These are phyloP conservation scores for Enteromius viviparus DNA, from an alignment of 2,797 vertebrate genomes.

Conservation along the genomic window DNA sequence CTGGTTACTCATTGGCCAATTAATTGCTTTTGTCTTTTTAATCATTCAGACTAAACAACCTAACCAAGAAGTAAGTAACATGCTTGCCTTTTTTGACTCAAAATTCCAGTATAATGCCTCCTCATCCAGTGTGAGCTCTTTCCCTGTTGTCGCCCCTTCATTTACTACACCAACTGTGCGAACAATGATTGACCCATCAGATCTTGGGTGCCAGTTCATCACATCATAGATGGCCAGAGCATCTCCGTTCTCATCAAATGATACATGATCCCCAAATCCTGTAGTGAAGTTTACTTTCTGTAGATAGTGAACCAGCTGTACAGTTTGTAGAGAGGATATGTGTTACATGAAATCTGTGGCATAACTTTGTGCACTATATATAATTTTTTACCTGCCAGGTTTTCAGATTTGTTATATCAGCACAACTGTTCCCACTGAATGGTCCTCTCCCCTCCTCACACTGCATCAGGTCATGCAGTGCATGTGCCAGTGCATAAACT, in stretches of 20 bases:
- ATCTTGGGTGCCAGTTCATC: conserved; percentile 69
- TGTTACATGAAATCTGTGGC: neutral
- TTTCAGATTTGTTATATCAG: conserved; percentile 59
- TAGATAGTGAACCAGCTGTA: conserved; percentile 68
- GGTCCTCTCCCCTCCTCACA: conserved; percentile 69
- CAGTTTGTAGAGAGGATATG: neutral
- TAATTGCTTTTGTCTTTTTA: neutral
- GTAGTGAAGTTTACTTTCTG: conserved; percentile 70
- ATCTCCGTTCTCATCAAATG: conserved; percentile 74
- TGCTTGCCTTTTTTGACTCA: conserved; percentile 36
- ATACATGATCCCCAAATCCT: conserved; percentile 68
- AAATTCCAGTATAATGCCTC: conserved; percentile 72
- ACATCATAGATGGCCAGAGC: conserved; percentile 71
- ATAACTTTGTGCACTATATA: neutral
- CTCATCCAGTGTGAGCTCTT: conserved; percentile 64
- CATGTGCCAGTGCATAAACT: conserved; percentile 72
- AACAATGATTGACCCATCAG: conserved; percentile 62
- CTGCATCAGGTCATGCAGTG: conserved; percentile 65
- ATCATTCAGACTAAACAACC: neutral
- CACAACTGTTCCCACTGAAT: conserved; percentile 66
- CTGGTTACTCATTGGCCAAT: neutral
- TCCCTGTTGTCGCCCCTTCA: conserved; percentile 44
- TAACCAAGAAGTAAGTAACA: conserved; percentile 4
- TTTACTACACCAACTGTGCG: conserved; percentile 67
- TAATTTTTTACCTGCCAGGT: conserved; percentile 71